Evolutionary conservation across 2,888 invertebrate genomes (phyloP).

Genomic region (Neria commutata): DNA sequence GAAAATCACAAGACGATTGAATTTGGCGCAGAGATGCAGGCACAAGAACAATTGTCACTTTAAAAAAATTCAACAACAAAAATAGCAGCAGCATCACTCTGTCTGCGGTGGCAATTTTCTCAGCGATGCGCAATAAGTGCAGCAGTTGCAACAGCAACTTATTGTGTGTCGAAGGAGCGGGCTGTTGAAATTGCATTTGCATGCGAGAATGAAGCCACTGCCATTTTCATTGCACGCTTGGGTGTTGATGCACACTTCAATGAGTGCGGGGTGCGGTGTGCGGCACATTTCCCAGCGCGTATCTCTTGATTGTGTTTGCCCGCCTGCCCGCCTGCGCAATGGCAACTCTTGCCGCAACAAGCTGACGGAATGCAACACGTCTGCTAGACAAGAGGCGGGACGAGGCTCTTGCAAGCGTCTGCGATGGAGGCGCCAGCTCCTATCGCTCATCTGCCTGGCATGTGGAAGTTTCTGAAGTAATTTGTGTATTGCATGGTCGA

Average conservation of each 20-base stretch:
- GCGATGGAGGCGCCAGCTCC: too few relatives aligned
- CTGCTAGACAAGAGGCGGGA: neutral
- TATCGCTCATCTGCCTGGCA: too few relatives aligned
- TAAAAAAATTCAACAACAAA: neutral
- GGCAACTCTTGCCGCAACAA: constrained; percentile 14
- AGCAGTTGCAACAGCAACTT: neutral
- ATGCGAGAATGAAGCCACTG: neutral
- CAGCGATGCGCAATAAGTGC: neutral
- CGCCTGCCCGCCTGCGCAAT: too few relatives aligned
- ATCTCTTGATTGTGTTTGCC: neutral
- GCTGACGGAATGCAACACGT: constrained; percentile 17
- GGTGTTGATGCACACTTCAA: neutral
- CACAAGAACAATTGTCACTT: neutral
- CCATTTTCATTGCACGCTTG: neutral
- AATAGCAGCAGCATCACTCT: neutral
- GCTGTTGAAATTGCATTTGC: neutral
- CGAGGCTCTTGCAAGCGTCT: neutral
- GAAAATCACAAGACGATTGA: too few relatives aligned
- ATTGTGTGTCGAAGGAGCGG: too few relatives aligned
- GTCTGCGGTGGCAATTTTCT: neutral
- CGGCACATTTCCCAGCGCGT: too few relatives aligned
- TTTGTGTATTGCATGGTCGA: too few relatives aligned
- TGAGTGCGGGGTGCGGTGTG: too few relatives aligned
- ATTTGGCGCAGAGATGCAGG: neutral
- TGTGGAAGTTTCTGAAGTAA: too few relatives aligned